Conservation (phyloP, 2,888 invertebrate genomes). For the Nebria salina region DNA sequence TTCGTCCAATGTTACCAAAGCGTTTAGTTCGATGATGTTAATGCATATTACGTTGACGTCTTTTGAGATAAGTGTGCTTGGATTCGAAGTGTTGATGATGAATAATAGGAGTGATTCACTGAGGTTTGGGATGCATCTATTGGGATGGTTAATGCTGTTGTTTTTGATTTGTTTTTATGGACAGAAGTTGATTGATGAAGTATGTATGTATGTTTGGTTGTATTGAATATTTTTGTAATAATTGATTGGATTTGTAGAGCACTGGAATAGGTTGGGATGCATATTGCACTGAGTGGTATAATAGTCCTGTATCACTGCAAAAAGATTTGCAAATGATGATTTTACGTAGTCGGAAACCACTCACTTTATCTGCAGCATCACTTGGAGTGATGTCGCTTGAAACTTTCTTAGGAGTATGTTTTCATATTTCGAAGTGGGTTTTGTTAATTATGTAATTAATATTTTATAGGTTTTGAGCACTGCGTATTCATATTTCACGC, state of each 20-base stretch:
- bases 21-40: slow-evolving; percentile 52
- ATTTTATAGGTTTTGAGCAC: slow-evolving; percentile 34
- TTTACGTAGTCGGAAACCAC: slow-evolving; percentile 50
- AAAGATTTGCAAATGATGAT: slow-evolving; percentile 49
- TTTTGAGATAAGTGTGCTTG: slow-evolving; percentile 52
- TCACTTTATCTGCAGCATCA: slow-evolving; percentile 49
- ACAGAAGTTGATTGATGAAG: slow-evolving; percentile 53
- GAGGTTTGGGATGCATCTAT: slow-evolving; percentile 51
- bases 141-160: slow-evolving; percentile 52
- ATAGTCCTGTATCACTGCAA: slow-evolving; percentile 45
- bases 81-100: slow-evolving; percentile 51
- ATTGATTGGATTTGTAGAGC: slow-evolving; percentile 43
- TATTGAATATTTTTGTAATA: no score
- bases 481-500: slow-evolving; percentile 39
- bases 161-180: slow-evolving; percentile 52
- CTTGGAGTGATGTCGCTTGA: slow-evolving; percentile 48
- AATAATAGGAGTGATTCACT: slow-evolving; percentile 50
- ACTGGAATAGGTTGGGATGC: slow-evolving; percentile 48
- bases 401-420: slow-evolving; percentile 49
- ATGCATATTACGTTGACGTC: slow-evolving; percentile 53
- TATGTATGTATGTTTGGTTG: slow-evolving; percentile 22
- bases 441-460: background rate
- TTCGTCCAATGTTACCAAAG: slow-evolving; percentile 50
- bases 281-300: slow-evolving; percentile 49
- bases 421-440: background rate